These are phyloP conservation scores for Temnothorax unifasciatus DNA, from an alignment of 2,888 invertebrate genomes.

Conservation along the genomic window DNA sequence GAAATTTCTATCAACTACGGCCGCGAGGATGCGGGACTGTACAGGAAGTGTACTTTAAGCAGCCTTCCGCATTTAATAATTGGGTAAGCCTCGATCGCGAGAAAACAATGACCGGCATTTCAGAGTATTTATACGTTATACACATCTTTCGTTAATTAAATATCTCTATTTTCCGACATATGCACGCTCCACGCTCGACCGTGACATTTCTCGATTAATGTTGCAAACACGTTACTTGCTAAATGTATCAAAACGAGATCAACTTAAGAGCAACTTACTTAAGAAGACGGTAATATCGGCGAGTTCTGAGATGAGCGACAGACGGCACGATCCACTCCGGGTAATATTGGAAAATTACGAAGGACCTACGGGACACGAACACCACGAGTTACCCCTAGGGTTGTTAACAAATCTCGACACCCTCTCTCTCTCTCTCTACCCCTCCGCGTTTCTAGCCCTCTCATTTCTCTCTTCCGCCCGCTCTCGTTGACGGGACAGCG, in stretches of 20 bases:
- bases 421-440: neutral
- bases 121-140: neutral
- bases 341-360: slow-evolving; percentile 41
- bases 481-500: slow-evolving; percentile 18
- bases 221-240: neutral
- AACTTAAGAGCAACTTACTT: neutral
- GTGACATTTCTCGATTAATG: slow-evolving; percentile 2
- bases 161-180: neutral
- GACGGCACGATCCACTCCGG: neutral
- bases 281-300: neutral
- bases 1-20: slow-evolving; percentile 41
- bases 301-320: slow-evolving; percentile 5
- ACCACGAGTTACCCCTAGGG: neutral
- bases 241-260: neutral
- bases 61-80: slow-evolving; percentile 40
- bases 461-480: neutral
- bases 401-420: slow-evolving; percentile 35
- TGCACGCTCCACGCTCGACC: neutral
- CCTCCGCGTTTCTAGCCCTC: neutral
- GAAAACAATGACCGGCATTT: neutral
- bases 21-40: neutral
- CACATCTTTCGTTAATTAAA: slow-evolving; percentile 10
- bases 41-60: slow-evolving; percentile 23
- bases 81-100: neutral
- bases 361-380: neutral